Percentiles rank a stretch among this genome's conserved stretches.
phyloP scores from a whole-genome alignment of 2,888 invertebrate genomes.

The Bugulina stolonifera region DNA sequence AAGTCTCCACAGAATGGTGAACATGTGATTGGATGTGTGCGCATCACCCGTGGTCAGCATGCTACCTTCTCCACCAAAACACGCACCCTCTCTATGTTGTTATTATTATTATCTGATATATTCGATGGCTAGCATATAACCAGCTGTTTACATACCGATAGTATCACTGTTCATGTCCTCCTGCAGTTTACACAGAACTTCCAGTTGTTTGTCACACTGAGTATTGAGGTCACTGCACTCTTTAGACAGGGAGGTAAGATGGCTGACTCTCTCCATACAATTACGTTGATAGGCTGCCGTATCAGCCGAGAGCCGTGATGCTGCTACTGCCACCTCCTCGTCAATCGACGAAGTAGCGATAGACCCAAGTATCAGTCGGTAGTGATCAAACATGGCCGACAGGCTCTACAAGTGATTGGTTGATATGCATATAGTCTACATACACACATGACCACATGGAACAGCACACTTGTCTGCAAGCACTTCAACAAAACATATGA shows the following conservation, averaged over 20 bases:
- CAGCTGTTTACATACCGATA: constrained; percentile 3
- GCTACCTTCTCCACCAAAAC: no score
- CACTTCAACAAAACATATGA: no score
- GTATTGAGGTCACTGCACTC: neutral
- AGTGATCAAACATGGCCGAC: constrained; percentile 23
- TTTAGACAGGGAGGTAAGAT: neutral
- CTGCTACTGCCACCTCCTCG: neutral
- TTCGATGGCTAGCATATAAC: no score
- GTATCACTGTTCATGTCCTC: constrained; percentile 8
- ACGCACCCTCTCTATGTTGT: no score
- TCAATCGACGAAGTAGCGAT: constrained; percentile 11
- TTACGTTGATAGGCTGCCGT: constrained; percentile 5
- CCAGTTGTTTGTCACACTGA: neutral
- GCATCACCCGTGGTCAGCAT: no score
- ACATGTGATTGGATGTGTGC: no score
- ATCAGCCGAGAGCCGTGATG: constrained; percentile 2
- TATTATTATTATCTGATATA: no score
- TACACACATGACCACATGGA: no score
- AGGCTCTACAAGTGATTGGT: neutral
- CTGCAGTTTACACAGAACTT: neutral
- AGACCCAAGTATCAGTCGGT: constrained; percentile 12
- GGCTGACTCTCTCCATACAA: constrained; percentile 17
- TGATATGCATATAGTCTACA: no score
- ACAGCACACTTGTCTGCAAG: no score
- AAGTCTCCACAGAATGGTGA: no score